These are phyloP conservation scores for Mesembrinibis cayennensis DNA, from an alignment of 2,113 vertebrate genomes.

Conservation along the genomic window DNA sequence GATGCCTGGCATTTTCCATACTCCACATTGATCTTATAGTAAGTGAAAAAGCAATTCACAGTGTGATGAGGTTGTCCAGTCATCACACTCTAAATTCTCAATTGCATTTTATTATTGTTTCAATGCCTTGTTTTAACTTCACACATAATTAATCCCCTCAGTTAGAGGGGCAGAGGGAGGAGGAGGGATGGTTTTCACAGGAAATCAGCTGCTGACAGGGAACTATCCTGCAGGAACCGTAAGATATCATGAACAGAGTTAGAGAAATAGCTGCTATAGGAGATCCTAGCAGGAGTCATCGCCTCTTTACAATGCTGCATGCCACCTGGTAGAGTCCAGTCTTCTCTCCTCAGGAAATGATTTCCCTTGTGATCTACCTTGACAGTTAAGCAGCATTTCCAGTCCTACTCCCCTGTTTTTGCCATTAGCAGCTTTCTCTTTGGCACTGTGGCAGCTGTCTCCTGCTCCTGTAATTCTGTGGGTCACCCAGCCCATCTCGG, in stretches of 20 bases:
- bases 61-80: neutral
- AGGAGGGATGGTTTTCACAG: neutral
- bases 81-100: neutral
- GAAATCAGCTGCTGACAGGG: conserved; percentile 9
- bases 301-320: neutral
- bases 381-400: neutral
- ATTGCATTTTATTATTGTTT: neutral
- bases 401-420: neutral
- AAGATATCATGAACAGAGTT: neutral
- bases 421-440: neutral
- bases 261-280: neutral
- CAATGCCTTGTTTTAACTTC: neutral
- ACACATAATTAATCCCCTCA: neutral
- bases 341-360: neutral
- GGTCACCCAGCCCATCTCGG: neutral
- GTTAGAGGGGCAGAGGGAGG: neutral
- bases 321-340: neutral
- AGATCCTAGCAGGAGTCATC: neutral
- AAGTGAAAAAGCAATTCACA: neutral
- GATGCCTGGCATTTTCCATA: neutral
- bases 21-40: neutral
- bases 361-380: neutral
- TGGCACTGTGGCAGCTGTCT: conserved; percentile 9
- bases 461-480: neutral
- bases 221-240: neutral